Percentiles rank a stretch among this genome's conserved stretches.
Conservation (phyloP, 2,113 vertebrate species). For the Arothron firmamentum region DNA sequence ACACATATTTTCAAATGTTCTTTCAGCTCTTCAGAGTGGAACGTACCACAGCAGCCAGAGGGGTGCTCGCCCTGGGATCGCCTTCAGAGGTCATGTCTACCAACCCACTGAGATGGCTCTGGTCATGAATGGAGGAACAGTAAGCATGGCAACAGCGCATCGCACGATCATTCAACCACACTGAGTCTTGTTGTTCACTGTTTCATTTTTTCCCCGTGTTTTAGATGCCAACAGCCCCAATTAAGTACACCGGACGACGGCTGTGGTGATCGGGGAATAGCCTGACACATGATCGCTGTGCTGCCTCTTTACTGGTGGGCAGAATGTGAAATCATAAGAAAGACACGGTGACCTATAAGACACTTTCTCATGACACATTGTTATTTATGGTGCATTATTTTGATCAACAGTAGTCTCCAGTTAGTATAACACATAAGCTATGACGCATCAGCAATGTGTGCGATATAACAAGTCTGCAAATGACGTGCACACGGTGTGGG, state of each 20-base stretch:
- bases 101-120: conserved; percentile 98
- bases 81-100: conserved; percentile 96
- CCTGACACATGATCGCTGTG: conserved; percentile 16
- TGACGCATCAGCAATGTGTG: conserved; percentile 4
- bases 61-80: conserved; percentile 81
- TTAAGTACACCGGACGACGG: conserved; percentile 94
- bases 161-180: background rate
- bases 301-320: conserved; percentile 4
- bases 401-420: conserved; percentile 9
- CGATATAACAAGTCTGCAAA: conserved; percentile 42
- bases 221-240: conserved; percentile 95
- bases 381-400: conserved; percentile 14
- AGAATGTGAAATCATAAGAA: conserved; percentile 12
- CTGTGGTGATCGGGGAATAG: conserved; percentile 82
- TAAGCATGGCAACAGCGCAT: conserved; percentile 70
- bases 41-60: conserved; percentile 85
- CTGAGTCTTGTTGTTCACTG: background rate
- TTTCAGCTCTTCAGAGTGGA: conserved; percentile 81
- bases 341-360: background rate
- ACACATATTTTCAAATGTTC: background rate
- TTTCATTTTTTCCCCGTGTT: conserved; percentile 51
- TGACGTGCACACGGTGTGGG: conserved; percentile 14
- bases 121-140: conserved; percentile 94
- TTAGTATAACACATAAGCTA: conserved; percentile 12
- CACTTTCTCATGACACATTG: background rate